Conservation (phyloP, 2,888 invertebrate species). For the Hypercompe scribonia region DNA sequence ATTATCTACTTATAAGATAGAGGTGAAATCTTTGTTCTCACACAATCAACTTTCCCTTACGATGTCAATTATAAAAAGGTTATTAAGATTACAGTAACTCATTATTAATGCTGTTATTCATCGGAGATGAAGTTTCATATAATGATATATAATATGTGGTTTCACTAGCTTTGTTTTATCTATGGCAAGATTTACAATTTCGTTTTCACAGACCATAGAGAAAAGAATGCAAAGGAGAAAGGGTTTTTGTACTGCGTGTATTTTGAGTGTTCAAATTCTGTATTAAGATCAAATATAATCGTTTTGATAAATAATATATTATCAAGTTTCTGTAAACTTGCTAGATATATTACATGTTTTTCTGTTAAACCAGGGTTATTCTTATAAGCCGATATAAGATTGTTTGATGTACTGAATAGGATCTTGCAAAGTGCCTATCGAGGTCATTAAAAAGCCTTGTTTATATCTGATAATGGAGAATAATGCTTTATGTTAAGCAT, state of each 20-base stretch:
- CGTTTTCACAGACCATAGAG: not conserved
- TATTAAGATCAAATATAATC: not conserved
- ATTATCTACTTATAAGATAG: constrained; percentile 33
- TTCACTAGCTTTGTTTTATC: constrained; percentile 7
- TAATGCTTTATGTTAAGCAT: not conserved
- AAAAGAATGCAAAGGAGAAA: not conserved
- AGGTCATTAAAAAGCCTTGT: not conserved
- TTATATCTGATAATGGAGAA: not conserved
- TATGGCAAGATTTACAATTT: not conserved
- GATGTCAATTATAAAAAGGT: constrained; percentile 30
- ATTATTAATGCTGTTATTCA: constrained; percentile 28
- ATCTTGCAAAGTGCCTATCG: not conserved
- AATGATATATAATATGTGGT: constrained; percentile 5
- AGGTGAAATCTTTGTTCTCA: constrained; percentile 26
- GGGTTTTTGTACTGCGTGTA: no score
- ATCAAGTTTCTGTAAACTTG: not conserved
- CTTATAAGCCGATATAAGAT: not conserved
- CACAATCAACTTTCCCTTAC: constrained; percentile 42
- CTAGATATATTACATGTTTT: not conserved
- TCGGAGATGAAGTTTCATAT: constrained; percentile 16
- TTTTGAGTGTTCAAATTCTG: not conserved
- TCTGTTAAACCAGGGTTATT: not conserved
- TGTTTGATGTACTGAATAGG: not conserved
- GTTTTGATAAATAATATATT: not conserved
- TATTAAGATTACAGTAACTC: constrained; percentile 32